phyloP scores from a whole-genome alignment of 2,888 invertebrate genomes.

The Hirtodrosophila alboralis region DNA sequence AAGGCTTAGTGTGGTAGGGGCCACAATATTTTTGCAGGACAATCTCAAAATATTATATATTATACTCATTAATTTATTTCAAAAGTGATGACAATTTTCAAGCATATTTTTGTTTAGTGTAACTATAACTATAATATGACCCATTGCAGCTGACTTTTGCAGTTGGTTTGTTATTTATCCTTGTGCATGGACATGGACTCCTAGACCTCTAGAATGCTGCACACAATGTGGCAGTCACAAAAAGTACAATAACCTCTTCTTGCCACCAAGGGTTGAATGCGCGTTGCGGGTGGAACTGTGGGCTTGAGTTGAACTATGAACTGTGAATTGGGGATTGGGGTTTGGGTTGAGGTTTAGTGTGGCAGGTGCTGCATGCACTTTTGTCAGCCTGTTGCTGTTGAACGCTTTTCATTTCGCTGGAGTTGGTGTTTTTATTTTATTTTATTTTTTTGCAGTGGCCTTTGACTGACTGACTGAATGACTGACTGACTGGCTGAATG shows the following conservation, averaged over 20 bases:
- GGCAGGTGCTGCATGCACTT: not conserved
- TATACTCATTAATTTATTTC: too few relatives aligned
- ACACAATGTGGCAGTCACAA: conserved; percentile 31
- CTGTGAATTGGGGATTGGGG: too few relatives aligned
- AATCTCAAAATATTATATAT: too few relatives aligned
- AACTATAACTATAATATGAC: not conserved
- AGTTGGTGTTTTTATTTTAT: too few relatives aligned
- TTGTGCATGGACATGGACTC: conserved; percentile 29
- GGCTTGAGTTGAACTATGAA: too few relatives aligned
- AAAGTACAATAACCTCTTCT: conserved; percentile 58
- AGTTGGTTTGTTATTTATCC: conserved; percentile 38
- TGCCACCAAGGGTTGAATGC: conserved; percentile 3
- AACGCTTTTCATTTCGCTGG: conserved; percentile 15
- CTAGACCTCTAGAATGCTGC: conserved; percentile 23
- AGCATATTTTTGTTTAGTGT: too few relatives aligned
- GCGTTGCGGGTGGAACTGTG: not conserved
- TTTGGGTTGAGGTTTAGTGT: not conserved
- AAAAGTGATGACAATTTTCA: too few relatives aligned
- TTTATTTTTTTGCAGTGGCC: conserved; percentile 15
- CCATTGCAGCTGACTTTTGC: conserved; percentile 43
- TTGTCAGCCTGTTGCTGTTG: conserved; percentile 59
- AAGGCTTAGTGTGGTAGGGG: too few relatives aligned
- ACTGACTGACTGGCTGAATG: too few relatives aligned
- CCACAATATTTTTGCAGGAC: too few relatives aligned
- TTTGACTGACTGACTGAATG: conserved; percentile 17